Evolutionary conservation across 2,113 vertebrate genomes (phyloP), one percentile per base, ranked within the genome.

Genomic region (Cynoglossus semilaevis): DNA sequence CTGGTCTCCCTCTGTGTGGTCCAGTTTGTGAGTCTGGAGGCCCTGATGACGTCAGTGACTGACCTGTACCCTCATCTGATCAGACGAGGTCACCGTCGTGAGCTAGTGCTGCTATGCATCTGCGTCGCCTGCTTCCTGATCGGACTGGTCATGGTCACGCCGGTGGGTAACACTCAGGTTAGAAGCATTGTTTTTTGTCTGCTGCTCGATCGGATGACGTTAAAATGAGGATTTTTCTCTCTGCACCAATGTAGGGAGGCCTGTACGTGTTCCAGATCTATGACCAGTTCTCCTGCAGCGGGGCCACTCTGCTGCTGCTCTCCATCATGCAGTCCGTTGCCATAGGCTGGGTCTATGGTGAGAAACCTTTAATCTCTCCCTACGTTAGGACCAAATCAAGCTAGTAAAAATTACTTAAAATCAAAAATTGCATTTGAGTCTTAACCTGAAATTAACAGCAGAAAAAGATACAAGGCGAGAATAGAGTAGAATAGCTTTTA

Each of bases 11-110:
- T 44, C 4, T 56, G 47, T 42, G 12, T 19, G 36, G 0, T 19
- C 12, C 83, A 98, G 95, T 97, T 98, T 0, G 94, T 98, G 76
- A 94, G 94, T 22, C 87, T 97, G 64, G 95, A 98, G 85, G 93
- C 94, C 41, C 79, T 96, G 89, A 95, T 96, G 86, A 96, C 94
- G 0, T 92, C 93, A 0, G 76, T 92, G 55, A 72, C 91, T 2
- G 96, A 97, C 90, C 85, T 94, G 87, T 97, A 92, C 78, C 94
- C 95, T 0, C 70, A 63, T 7, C 59, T 93, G 68, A 89, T 96
- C 70, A 80, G 91, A 6, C 92, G 87, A 50, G 90, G 91, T 1
- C 82, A 88, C 9, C 90, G 91, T n/a, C 74, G 94, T 0, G 93
- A 96, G 76, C 73, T 98, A 67, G 87, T 97, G 72, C 93, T 96